phyloP scores from a whole-genome alignment of 2,113 vertebrate genomes.

The Cheirogaleus medius region DNA sequence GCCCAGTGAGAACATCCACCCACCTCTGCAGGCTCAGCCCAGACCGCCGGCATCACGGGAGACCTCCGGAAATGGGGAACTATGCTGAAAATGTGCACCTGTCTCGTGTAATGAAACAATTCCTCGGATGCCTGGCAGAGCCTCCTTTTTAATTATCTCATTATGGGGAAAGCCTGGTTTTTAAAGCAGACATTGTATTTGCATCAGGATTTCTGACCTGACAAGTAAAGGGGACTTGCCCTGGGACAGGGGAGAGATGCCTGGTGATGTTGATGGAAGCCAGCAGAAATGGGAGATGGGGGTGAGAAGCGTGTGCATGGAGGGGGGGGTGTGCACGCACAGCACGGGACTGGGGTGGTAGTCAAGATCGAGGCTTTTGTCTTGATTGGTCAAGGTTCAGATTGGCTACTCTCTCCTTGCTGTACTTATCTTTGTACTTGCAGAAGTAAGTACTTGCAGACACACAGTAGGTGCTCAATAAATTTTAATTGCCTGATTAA shows the following conservation, averaged over 20 bases:
- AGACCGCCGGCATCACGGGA: not conserved
- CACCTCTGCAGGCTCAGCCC: not conserved
- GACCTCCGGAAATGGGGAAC: conserved; percentile 14
- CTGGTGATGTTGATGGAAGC: not conserved
- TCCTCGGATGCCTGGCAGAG: conserved; percentile 24
- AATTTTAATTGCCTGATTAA: not conserved
- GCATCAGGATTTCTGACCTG: conserved; percentile 65
- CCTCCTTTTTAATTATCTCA: conserved; percentile 52
- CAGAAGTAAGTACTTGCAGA: not conserved
- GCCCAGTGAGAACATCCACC: not conserved
- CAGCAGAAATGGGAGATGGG: not conserved
- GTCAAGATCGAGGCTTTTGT: not conserved
- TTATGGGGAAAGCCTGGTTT: conserved; percentile 59
- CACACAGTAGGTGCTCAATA: not conserved
- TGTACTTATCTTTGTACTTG: not conserved
- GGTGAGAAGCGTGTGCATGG: not conserved
- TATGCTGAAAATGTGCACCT: conserved; percentile 49
- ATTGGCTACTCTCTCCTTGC: not conserved
- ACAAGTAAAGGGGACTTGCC: conserved; percentile 15
- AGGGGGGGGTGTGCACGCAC: not conserved
- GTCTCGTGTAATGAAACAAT: conserved; percentile 40
- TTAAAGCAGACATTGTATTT: conserved; percentile 49
- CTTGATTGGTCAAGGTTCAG: not conserved
- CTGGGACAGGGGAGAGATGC: not conserved
- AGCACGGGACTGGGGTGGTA: not conserved